phyloP scores from a whole-genome alignment of 1,140 invertebrate species.

The Ladona fulva region DNA sequence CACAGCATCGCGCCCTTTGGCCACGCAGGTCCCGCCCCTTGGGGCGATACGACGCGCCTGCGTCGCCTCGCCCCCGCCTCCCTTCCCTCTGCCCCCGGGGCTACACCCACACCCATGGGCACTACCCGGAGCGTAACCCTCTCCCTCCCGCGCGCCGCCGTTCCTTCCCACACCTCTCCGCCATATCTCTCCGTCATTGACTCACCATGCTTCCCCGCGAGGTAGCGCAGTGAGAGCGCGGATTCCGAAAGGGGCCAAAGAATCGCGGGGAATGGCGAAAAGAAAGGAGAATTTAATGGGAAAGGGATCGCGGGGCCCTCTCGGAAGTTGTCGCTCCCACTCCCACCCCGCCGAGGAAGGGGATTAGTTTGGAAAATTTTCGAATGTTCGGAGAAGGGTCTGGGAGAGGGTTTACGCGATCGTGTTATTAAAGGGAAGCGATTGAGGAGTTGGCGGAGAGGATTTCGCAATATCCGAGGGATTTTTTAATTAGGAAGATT shows the following conservation, averaged over 20 bases:
- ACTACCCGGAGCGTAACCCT: background rate
- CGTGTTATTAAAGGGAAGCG: background rate
- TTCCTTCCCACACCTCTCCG: background rate
- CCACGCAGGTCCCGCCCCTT: constrained; percentile 3
- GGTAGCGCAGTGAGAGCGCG: background rate
- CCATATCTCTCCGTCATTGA: background rate
- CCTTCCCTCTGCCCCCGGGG: background rate
- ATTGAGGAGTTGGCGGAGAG: background rate
- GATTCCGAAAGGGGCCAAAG: background rate
- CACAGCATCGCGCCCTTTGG: background rate
- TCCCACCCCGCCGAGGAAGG: no score
- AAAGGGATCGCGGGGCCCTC: background rate
- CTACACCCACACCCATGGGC: background rate
- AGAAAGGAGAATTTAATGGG: background rate
- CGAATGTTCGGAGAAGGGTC: background rate
- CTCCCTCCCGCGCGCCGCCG: background rate
- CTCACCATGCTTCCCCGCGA: background rate
- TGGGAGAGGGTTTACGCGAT: background rate
- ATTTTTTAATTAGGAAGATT: no score
- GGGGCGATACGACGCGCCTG: constrained; percentile 3
- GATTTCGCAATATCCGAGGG: no score
- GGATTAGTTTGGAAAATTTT: background rate
- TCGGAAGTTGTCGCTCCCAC: background rate
- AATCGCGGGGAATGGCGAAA: background rate
- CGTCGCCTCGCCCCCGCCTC: background rate